These are phyloP conservation scores for Phymorhynchus buccinoides DNA, from an alignment of 1,140 invertebrate species.

Conservation along the genomic window DNA sequence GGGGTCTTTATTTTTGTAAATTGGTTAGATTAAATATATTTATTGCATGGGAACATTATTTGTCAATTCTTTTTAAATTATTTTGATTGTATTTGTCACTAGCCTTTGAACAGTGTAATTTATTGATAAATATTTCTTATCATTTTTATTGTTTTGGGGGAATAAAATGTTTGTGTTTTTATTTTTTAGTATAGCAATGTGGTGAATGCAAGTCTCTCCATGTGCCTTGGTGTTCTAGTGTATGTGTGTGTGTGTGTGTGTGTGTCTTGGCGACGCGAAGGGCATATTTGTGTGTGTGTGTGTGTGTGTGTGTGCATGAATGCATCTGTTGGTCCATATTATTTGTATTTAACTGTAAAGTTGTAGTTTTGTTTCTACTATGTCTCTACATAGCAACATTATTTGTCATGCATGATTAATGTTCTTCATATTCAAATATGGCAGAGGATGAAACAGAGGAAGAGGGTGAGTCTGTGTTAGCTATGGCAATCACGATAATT, in stretches of 20 bases:
- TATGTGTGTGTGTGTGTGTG: conserved; percentile 20
- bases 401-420: background rate
- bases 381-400: too few relatives aligned
- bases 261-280: background rate
- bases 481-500: too few relatives aligned
- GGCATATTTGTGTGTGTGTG: background rate
- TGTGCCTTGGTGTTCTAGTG: conserved; percentile 4
- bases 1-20: background rate
- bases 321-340: background rate
- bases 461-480: background rate
- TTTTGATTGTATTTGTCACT: too few relatives aligned
- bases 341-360: background rate
- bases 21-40: too few relatives aligned
- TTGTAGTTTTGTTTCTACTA: too few relatives aligned
- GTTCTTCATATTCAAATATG: background rate
- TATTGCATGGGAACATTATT: too few relatives aligned
- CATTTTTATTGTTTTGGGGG: too few relatives aligned
- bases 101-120: too few relatives aligned
- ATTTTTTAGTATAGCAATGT: background rate
- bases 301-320: background rate
- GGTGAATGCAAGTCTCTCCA: background rate
- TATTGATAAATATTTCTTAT: too few relatives aligned
- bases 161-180: background rate
- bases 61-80: too few relatives aligned
- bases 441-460: background rate